These are phyloP conservation scores for Enoplosus armatus DNA, from an alignment of 2,797 vertebrate species.

Conservation along the genomic window DNA sequence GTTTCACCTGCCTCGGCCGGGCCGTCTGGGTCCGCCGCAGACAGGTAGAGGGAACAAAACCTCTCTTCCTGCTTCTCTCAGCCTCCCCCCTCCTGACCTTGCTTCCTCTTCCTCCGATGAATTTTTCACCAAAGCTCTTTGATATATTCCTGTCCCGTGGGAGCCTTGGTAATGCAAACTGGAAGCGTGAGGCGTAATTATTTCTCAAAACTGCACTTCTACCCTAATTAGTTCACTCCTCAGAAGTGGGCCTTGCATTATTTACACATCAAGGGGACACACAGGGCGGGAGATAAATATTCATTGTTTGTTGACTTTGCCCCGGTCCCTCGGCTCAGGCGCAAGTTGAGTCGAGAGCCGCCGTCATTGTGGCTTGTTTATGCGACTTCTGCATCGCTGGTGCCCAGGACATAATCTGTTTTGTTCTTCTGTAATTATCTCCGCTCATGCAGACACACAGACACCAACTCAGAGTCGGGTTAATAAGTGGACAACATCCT, in stretches of 20 bases:
- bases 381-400: constrained; percentile 47
- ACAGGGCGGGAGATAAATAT: constrained; percentile 83
- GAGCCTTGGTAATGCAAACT: constrained; percentile 73
- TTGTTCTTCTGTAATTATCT: constrained; percentile 74
- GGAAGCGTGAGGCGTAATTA: constrained; percentile 80
- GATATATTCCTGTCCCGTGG: constrained; percentile 71
- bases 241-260: constrained; percentile 83
- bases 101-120: constrained; percentile 68
- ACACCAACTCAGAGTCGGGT: constrained; percentile 50
- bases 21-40: constrained; percentile 31
- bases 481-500: constrained; percentile 68
- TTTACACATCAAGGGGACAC: constrained; percentile 87
- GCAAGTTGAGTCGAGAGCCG: constrained; percentile 57
- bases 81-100: constrained; percentile 43
- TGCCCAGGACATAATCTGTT: constrained; percentile 56
- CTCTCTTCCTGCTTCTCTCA: constrained; percentile 35
- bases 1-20: constrained; percentile 79
- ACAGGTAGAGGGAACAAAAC: constrained; percentile 60
- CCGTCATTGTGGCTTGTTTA: constrained; percentile 65
- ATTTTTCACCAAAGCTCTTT: constrained; percentile 75
- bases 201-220: constrained; percentile 81
- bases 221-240: constrained; percentile 82
- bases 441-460: constrained; percentile 54
- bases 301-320: constrained; percentile 85
- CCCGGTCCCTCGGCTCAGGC: constrained; percentile 68